These are phyloP conservation scores for Acanthacorydalis orientalis DNA, from an alignment of 2,888 invertebrate species.

Conservation along the genomic window DNA sequence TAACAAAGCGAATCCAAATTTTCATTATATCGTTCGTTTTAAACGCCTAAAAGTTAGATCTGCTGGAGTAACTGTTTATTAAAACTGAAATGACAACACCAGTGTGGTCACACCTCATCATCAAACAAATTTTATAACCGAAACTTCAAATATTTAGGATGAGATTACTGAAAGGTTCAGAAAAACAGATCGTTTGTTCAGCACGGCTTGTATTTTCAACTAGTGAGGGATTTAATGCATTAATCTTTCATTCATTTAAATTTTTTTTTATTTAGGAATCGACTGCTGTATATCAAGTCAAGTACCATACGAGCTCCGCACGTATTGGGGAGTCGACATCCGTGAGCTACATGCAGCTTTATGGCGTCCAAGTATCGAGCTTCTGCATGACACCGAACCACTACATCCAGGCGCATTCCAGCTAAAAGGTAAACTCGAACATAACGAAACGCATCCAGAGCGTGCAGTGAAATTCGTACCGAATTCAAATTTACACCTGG, in stretches of 20 bases:
- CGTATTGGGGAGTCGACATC: conserved; percentile 67
- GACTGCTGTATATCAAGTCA: conserved; percentile 59
- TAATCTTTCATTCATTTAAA: background rate
- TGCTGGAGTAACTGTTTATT: no score
- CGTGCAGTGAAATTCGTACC: background rate
- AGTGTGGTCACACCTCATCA: no score
- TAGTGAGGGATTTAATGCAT: no score
- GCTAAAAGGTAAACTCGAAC: conserved; percentile 31
- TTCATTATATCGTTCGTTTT: no score
- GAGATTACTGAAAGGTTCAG: no score
- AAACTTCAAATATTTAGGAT: no score
- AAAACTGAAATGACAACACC: no score
- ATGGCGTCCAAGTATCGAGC: conserved; percentile 51
- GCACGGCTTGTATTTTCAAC: no score
- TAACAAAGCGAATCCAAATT: no score
- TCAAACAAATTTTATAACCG: no score
- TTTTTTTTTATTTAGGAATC: conserved; percentile 39
- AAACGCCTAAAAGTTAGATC: no score
- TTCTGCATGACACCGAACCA: conserved; percentile 38
- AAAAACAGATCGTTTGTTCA: no score
- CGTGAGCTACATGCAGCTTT: conserved; percentile 57
- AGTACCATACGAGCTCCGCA: conserved; percentile 53
- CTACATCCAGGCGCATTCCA: conserved; percentile 29
- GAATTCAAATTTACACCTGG: conserved; percentile 44
- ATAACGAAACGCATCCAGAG: conserved; percentile 18